These are phyloP conservation scores for Eupithecia centaureata DNA, from an alignment of 2,888 invertebrate species.

Conservation along the genomic window DNA sequence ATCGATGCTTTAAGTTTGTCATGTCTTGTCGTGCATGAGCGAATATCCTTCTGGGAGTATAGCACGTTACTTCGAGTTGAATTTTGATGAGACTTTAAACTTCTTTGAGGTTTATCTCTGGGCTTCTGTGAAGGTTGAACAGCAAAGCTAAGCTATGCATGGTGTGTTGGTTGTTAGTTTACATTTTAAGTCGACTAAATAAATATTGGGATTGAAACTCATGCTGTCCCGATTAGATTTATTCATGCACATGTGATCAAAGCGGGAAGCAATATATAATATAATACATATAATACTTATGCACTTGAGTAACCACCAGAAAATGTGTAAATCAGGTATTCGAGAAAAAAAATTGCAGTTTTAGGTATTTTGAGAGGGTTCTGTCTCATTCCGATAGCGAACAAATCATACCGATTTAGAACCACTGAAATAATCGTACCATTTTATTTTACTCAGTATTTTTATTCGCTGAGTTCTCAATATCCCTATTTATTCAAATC, in stretches of 20 bases:
- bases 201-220: neutral
- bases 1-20: conserved; percentile 45
- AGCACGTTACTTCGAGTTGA: conserved; percentile 26
- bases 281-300: too few relatives aligned
- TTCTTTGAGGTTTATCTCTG: conserved; percentile 4
- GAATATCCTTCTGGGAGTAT: conserved; percentile 41
- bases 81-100: conserved; percentile 25
- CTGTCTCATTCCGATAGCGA: neutral
- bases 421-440: neutral
- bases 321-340: too few relatives aligned
- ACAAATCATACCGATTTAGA: neutral
- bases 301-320: too few relatives aligned
- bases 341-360: too few relatives aligned
- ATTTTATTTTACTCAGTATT: neutral
- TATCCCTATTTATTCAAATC: neutral
- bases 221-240: too few relatives aligned
- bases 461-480: neutral
- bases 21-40: conserved; percentile 39
- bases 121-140: neutral
- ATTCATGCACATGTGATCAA: too few relatives aligned
- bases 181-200: neutral
- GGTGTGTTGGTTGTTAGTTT: neutral
- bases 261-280: too few relatives aligned
- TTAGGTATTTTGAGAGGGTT: neutral
- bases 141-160: neutral